Evolutionary conservation across 2,797 vertebrate species (phyloP).

Genomic region (Gymnothorax reevesii): DNA sequence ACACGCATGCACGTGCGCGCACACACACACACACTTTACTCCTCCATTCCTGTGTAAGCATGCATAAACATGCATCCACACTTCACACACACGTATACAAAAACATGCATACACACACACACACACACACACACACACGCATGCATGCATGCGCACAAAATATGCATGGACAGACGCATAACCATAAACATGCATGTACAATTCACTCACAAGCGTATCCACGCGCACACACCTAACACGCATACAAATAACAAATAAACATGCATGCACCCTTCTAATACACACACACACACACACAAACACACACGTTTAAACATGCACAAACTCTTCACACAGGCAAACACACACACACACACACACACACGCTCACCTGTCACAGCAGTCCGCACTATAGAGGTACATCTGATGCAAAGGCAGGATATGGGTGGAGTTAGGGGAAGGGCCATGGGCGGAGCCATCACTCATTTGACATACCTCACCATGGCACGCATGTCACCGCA

Average conservation of each 20-base stretch:
- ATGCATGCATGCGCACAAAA: too few relatives aligned
- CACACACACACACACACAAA: neutral
- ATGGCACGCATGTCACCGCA: too few relatives aligned
- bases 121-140: neutral
- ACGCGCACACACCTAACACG: neutral
- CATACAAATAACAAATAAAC: too few relatives aligned
- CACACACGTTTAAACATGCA: neutral
- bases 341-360: neutral
- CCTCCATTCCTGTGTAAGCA: neutral
- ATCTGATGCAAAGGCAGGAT: neutral
- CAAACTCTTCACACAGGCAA: neutral
- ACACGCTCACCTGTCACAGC: neutral
- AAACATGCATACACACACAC: neutral
- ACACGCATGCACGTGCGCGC: too few relatives aligned
- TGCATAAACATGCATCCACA: neutral
- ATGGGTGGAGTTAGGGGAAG: neutral
- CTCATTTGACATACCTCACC: too few relatives aligned
- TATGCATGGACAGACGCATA: too few relatives aligned
- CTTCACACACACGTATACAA: neutral
- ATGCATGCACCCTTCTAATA: too few relatives aligned
- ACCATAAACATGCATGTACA: too few relatives aligned
- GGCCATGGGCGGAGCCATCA: neutral
- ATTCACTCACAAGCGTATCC: neutral
- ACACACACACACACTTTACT: too few relatives aligned
- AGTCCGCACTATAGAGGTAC: neutral